Conservation (phyloP, 2,797 vertebrate species). For the Philypnodon macrostomus region DNA sequence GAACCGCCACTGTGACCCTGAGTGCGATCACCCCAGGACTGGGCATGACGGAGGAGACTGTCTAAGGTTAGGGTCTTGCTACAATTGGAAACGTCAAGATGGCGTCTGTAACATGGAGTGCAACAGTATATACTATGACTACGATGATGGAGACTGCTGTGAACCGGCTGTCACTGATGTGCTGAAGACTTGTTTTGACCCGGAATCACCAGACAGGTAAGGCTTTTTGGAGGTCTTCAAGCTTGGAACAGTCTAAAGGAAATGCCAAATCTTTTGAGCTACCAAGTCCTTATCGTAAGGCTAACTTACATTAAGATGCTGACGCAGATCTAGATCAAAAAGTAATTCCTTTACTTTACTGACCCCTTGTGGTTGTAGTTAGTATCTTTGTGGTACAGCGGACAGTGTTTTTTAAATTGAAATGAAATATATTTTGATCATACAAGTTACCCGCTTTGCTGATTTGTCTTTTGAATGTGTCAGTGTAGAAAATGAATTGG, state of each 20-base stretch:
- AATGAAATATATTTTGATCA: too few relatives aligned
- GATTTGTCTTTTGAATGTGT: neutral
- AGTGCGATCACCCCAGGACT: slow-evolving; percentile 91
- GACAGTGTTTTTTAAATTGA: too few relatives aligned
- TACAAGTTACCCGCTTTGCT: too few relatives aligned
- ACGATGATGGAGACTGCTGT: slow-evolving; percentile 95
- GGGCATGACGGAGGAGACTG: slow-evolving; percentile 95
- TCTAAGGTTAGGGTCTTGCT: slow-evolving; percentile 83
- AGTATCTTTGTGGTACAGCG: too few relatives aligned
- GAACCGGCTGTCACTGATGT: slow-evolving; percentile 82
- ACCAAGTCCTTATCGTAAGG: too few relatives aligned
- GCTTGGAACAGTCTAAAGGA: too few relatives aligned
- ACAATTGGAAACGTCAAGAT: slow-evolving; percentile 89
- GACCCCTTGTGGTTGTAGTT: too few relatives aligned
- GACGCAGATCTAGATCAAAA: too few relatives aligned
- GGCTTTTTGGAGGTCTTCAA: slow-evolving; percentile 34
- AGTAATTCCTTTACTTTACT: too few relatives aligned
- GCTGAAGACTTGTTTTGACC: slow-evolving; percentile 91
- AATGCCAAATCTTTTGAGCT: too few relatives aligned
- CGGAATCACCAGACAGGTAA: slow-evolving; percentile 90
- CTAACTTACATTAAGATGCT: too few relatives aligned
- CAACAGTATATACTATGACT: slow-evolving; percentile 92
- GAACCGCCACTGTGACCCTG: slow-evolving; percentile 90
- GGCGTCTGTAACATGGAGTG: slow-evolving; percentile 89
- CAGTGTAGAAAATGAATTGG: too few relatives aligned